These are phyloP conservation scores for Nothobranchius furzeri DNA, from an alignment of 2,113 vertebrate genomes.

Conservation along the genomic window DNA sequence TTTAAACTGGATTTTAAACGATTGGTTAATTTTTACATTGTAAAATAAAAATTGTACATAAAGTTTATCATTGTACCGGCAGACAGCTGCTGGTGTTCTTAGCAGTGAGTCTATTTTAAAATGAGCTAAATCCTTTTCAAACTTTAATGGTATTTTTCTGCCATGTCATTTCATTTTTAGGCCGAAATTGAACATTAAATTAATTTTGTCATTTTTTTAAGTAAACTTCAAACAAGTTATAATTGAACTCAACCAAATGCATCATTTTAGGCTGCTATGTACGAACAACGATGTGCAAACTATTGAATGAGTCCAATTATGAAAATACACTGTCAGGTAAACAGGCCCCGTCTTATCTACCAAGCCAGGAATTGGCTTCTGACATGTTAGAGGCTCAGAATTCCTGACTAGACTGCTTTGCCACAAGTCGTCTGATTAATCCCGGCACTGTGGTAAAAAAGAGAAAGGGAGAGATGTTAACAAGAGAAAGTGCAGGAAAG, in stretches of 20 bases:
- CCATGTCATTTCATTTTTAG: background rate
- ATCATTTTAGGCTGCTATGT: background rate
- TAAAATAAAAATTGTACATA: too few species aligned
- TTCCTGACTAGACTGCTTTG: conserved; percentile 64
- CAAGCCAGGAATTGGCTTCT: conserved; percentile 49
- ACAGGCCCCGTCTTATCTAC: conserved; percentile 58
- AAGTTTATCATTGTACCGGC: too few species aligned
- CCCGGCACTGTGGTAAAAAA: conserved; percentile 25
- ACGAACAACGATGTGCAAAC: background rate
- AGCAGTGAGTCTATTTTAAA: too few species aligned
- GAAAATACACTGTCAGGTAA: conserved; percentile 20
- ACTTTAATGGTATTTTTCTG: background rate
- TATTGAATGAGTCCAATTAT: background rate
- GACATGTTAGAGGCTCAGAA: conserved; percentile 60
- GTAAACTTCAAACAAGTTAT: background rate
- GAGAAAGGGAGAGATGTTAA: conserved; percentile 33
- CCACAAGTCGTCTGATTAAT: conserved; percentile 55
- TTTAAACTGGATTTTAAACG: background rate
- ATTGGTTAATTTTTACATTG: background rate
- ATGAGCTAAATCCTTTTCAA: too few species aligned
- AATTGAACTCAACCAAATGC: background rate
- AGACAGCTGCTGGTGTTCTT: too few species aligned
- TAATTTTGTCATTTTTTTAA: background rate
- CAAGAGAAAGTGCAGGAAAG: conserved; percentile 36
- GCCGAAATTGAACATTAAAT: background rate